Conservation (phyloP, 2,888 invertebrate species). For the Pardosa pseudoannulata region DNA sequence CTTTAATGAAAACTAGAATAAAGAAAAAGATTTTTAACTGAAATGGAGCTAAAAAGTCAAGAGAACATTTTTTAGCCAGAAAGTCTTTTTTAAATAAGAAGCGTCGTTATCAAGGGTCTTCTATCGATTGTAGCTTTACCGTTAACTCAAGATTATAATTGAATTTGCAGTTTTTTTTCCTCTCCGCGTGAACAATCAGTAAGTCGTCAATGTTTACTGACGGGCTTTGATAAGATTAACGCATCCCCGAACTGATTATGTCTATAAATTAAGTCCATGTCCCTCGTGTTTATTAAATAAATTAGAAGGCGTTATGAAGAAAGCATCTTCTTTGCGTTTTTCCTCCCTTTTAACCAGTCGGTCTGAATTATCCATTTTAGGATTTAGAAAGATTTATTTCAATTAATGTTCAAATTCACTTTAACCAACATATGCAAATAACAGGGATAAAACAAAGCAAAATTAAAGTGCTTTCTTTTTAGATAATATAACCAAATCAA, state of each 20-base stretch:
- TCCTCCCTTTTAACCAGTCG: no score
- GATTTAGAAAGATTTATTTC: no score
- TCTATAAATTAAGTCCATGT: conserved; percentile 36
- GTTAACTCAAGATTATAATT: conserved; percentile 60
- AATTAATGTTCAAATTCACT: no score
- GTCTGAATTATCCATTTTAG: no score
- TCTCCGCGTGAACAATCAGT: conserved; percentile 38
- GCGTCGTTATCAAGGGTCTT: conserved; percentile 41
- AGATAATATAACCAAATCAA: no score
- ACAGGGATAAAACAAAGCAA: no score
- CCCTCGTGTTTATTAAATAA: conserved; percentile 41
- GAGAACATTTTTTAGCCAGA: conserved; percentile 20
- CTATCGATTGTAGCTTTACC: conserved; percentile 45
- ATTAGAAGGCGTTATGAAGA: conserved; percentile 18
- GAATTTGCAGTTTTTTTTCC: conserved; percentile 41
- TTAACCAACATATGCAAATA: no score
- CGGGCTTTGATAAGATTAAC: conserved; percentile 44
- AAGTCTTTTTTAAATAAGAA: conserved; percentile 43
- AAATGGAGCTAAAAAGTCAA: conserved; percentile 64
- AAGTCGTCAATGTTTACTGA: conserved; percentile 51
- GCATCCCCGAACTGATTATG: conserved; percentile 37
- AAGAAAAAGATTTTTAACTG: conserved; percentile 54
- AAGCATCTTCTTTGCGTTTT: no score
- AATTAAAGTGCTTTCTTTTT: no score
- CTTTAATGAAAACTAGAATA: conserved; percentile 48